A percentile compares a stretch with the other conserved stretches of the same genome.
phyloP scores from a whole-genome alignment of 2,113 vertebrate genomes.

The Octodon degus region DNA sequence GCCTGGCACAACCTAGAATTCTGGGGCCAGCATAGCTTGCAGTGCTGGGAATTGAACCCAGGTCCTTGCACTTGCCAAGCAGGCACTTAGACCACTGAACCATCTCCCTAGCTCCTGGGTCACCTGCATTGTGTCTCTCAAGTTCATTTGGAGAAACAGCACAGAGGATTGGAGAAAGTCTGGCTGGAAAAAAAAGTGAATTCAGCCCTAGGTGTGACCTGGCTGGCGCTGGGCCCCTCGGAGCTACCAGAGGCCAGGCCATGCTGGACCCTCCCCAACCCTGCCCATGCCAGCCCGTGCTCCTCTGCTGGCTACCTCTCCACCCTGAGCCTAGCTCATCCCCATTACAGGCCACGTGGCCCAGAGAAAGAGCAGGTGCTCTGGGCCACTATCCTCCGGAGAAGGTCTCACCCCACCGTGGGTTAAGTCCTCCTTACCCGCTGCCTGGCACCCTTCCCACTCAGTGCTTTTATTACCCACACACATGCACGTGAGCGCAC shows the following conservation, averaged over 20 bases:
- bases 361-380: neutral
- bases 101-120: neutral
- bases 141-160: neutral
- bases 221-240: neutral
- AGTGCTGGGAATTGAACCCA: no score
- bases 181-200: fast-evolving
- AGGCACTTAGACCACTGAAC: no score
- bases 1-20: no score
- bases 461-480: neutral
- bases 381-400: no score
- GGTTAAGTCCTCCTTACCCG: neutral
- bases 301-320: neutral
- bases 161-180: neutral
- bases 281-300: neutral
- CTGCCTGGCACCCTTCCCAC: neutral
- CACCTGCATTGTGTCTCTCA: neutral
- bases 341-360: neutral
- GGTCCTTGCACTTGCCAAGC: no score
- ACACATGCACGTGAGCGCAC: neutral
- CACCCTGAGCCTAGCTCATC: neutral
- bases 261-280: neutral
- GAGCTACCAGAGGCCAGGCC: neutral
- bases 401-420: neutral
- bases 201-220: neutral
- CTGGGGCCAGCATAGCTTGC: no score